These are phyloP conservation scores for Acropternis orthonyx DNA, from an alignment of 2,797 vertebrate genomes.

Conservation along the genomic window DNA sequence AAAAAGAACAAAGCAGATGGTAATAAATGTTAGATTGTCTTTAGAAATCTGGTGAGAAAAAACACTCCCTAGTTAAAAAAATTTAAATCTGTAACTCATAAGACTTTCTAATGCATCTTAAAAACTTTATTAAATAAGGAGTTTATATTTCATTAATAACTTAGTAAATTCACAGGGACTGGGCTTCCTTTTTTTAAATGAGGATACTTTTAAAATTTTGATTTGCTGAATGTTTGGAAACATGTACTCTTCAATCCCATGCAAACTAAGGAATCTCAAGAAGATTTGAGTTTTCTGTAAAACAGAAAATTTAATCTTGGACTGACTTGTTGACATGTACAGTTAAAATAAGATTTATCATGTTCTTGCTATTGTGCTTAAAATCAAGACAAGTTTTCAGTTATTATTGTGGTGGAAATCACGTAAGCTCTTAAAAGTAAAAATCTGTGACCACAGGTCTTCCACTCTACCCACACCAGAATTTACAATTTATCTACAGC, in stretches of 20 bases:
- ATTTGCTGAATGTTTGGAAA: neutral
- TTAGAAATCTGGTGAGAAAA: neutral
- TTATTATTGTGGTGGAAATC: neutral
- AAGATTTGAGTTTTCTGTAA: neutral
- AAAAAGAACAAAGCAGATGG: neutral
- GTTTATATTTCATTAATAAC: neutral
- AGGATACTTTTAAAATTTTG: neutral
- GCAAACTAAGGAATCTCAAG: neutral
- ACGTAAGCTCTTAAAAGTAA: neutral
- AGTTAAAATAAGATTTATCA: neutral
- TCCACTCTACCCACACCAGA: neutral
- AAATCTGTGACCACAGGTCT: neutral
- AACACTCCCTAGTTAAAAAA: neutral
- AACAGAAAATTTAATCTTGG: neutral
- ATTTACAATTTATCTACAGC: neutral
- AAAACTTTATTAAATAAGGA: neutral
- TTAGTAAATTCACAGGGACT: neutral
- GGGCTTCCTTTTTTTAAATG: neutral
- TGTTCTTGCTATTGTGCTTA: neutral
- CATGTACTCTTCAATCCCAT: neutral
- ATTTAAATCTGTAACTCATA: neutral
- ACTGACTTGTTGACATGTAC: neutral
- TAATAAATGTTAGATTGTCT: neutral
- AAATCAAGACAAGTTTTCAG: neutral
- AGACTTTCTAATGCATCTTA: neutral